Conservation (phyloP, 2,113 vertebrate species). For the Toxotes jaculatrix region DNA sequence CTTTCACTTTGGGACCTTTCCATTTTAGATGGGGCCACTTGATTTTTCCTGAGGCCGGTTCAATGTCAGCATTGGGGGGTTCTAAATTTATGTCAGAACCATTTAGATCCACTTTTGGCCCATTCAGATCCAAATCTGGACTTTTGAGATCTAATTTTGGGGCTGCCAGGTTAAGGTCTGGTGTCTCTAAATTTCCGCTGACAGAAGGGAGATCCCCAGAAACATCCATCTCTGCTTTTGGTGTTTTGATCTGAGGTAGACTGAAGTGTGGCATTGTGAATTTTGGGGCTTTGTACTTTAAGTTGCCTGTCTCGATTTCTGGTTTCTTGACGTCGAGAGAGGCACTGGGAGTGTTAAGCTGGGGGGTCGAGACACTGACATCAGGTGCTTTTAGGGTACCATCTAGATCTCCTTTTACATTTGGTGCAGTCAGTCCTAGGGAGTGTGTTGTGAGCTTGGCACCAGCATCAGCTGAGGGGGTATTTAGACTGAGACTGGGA, state of each 20-base stretch:
- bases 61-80: slow-evolving; percentile 58
- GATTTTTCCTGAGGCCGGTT: slow-evolving; percentile 56
- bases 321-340: slow-evolving; percentile 65
- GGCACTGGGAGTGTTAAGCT: slow-evolving; percentile 56
- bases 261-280: slow-evolving; percentile 75
- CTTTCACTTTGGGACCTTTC: slow-evolving; percentile 61
- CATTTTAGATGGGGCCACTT: slow-evolving; percentile 74
- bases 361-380: slow-evolving; percentile 60
- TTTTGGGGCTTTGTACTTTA: slow-evolving; percentile 51
- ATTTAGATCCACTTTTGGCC: slow-evolving; percentile 65
- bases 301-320: slow-evolving; percentile 32
- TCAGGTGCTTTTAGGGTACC: slow-evolving; percentile 57
- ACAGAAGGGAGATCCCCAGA: slow-evolving; percentile 61
- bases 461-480: slow-evolving; percentile 30
- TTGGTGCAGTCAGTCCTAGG: slow-evolving; percentile 58
- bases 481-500: slow-evolving; percentile 63
- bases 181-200: slow-evolving; percentile 46
- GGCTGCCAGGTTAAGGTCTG: slow-evolving; percentile 58
- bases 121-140: slow-evolving; percentile 63
- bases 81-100: slow-evolving; percentile 67
- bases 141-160: slow-evolving; percentile 48
- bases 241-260: slow-evolving; percentile 39
- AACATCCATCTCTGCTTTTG: slow-evolving; percentile 55
- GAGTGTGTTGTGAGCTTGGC: slow-evolving; percentile 65
- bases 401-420: slow-evolving; percentile 69